Evolutionary conservation across 2,113 vertebrate genomes (phyloP).

Genomic region (Ploceus nigricollis): DNA sequence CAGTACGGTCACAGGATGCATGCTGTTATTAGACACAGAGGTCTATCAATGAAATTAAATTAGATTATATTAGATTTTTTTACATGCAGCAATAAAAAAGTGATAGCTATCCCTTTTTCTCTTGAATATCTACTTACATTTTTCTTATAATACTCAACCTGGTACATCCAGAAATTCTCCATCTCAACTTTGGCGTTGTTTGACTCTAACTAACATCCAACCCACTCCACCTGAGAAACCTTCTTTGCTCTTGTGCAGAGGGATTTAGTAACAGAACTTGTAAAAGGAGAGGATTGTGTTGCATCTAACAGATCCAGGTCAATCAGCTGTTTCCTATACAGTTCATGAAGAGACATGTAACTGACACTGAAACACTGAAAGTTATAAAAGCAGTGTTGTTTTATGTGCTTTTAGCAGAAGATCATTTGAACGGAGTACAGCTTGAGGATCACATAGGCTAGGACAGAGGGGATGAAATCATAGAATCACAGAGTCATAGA

Average conservation of each 20-base stretch:
- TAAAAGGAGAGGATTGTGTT: constrained; percentile 50
- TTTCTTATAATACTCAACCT: constrained; percentile 73
- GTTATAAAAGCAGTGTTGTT: not conserved
- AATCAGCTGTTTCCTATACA: not conserved
- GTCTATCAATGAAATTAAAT: not conserved
- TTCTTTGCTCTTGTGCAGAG: constrained; percentile 48
- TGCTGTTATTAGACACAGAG: not conserved
- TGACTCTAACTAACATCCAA: not conserved
- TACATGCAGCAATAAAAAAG: not conserved
- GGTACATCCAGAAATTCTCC: constrained; percentile 96
- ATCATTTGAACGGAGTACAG: not conserved
- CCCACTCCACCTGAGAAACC: not conserved
- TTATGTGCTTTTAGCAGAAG: not conserved
- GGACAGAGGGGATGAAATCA: not conserved
- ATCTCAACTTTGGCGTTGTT: constrained; percentile 58
- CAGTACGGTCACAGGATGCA: not conserved
- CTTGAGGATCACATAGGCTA: not conserved
- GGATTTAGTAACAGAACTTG: constrained; percentile 59
- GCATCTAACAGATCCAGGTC: not conserved
- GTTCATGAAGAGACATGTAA: not conserved
- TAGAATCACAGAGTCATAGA: not conserved
- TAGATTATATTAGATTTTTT: not conserved
- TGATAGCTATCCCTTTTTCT: not conserved
- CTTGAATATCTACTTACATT: constrained; percentile 66
- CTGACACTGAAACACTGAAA: not conserved